Conservation (phyloP, 2,113 vertebrate genomes). For the Eublepharis macularius region DNA sequence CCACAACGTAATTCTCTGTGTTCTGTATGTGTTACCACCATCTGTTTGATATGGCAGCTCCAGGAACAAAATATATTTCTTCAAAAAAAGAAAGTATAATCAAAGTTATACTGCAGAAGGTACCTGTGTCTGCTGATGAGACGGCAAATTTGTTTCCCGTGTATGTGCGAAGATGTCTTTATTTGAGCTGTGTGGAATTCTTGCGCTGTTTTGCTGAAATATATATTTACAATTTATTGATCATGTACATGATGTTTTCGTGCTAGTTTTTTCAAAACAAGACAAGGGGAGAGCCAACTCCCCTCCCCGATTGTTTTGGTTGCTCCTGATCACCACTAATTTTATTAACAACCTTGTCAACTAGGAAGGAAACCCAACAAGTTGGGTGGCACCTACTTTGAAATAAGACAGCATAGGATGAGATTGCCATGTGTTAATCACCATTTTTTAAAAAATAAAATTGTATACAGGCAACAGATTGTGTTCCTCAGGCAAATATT, state of each 20-base stretch:
- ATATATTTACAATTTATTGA: background rate
- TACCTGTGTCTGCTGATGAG: slow-evolving; percentile 1
- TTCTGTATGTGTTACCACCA: background rate
- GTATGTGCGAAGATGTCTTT: background rate
- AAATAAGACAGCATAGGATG: background rate
- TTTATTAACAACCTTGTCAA: background rate
- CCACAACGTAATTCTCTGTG: slow-evolving; percentile 3
- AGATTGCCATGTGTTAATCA: background rate
- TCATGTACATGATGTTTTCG: background rate
- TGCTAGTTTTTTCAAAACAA: background rate
- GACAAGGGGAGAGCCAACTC: background rate
- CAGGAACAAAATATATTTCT: background rate
- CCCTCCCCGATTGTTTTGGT: background rate
- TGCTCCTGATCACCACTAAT: background rate
- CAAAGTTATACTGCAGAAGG: background rate
- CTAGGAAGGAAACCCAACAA: background rate
- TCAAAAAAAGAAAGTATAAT: slow-evolving; percentile 7
- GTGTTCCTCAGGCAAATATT: background rate
- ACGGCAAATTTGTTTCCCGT: background rate
- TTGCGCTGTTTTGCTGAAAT: background rate
- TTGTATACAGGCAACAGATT: background rate
- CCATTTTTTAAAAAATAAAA: background rate
- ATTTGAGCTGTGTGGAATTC: background rate
- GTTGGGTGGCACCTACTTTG: background rate
- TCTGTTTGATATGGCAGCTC: slow-evolving; percentile 23